Conservation (phyloP, 2,888 invertebrate species). For the Parnassius apollo region DNA sequence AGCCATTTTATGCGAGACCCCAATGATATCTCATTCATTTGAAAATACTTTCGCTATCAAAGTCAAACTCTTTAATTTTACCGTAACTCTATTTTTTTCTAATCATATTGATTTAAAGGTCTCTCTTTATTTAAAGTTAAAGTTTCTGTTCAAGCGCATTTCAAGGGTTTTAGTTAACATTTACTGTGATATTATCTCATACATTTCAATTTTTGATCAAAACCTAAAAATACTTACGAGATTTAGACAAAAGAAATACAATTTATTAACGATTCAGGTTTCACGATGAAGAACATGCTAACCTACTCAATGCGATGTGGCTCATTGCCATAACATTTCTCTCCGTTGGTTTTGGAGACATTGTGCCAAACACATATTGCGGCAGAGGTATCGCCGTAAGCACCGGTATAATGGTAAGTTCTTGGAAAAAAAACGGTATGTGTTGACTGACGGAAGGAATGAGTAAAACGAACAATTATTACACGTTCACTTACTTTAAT, state of each 20-base stretch:
- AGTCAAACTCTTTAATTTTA: slow-evolving; percentile 74
- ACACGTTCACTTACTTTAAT: too few relatives aligned
- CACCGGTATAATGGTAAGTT: slow-evolving; percentile 99
- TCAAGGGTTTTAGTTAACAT: too few relatives aligned
- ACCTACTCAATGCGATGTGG: slow-evolving; percentile 99
- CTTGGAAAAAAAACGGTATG: slow-evolving; percentile 55
- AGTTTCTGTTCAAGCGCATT: too few relatives aligned
- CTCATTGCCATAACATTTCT: slow-evolving; percentile 99
- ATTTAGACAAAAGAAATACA: slow-evolving; percentile 61
- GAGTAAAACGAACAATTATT: background rate
- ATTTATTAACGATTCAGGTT: slow-evolving; percentile 87
- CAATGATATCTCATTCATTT: slow-evolving; percentile 47
- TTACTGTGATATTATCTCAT: too few relatives aligned
- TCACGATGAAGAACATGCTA: slow-evolving; percentile 99
- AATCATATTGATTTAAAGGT: background rate
- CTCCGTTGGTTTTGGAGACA: slow-evolving; percentile 99
- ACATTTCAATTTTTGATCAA: background rate
- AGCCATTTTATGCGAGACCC: slow-evolving; percentile 77
- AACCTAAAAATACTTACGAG: slow-evolving; percentile 34
- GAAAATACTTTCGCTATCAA: slow-evolving; percentile 63
- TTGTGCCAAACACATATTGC: slow-evolving; percentile 99
- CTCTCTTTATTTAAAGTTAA: too few relatives aligned
- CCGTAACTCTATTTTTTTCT: background rate
- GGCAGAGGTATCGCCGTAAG: slow-evolving; percentile 99
- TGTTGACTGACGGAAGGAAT: slow-evolving; percentile 66